These are phyloP conservation scores for Beris morrisii DNA, from an alignment of 2,888 invertebrate genomes.

Conservation along the genomic window DNA sequence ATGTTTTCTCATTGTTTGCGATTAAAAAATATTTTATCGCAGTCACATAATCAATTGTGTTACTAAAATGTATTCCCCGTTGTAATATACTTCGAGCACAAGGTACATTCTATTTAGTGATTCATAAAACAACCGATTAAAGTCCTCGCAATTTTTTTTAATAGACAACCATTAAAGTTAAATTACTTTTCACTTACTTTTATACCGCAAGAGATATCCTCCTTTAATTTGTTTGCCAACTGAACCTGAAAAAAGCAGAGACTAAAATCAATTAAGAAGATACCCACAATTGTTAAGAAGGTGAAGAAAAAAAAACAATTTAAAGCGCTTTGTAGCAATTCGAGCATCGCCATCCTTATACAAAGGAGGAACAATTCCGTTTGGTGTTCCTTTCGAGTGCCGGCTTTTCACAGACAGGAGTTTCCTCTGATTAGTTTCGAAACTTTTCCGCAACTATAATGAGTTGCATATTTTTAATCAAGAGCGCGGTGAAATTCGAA, in stretches of 20 bases:
- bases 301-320: conserved; percentile 13
- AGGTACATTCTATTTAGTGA: no score
- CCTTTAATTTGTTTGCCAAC: conserved; percentile 73
- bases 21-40: no score
- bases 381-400: conserved; percentile 6
- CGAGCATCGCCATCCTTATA: conserved; percentile 3
- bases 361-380: conserved; percentile 3
- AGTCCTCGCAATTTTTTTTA: no score
- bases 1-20: no score
- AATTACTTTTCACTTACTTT: conserved; percentile 64
- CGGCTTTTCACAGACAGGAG: background rate
- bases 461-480: conserved; percentile 17
- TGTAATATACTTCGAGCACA: no score
- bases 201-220: conserved; percentile 73
- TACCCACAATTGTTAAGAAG: conserved; percentile 6
- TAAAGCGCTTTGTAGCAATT: conserved; percentile 17
- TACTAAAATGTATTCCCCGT: no score
- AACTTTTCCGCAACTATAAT: conserved; percentile 20
- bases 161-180: no score
- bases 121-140: no score
- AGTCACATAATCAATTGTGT: no score
- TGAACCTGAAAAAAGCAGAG: conserved; percentile 57
- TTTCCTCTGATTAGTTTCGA: conserved; percentile 31
- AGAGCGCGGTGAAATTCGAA: conserved; percentile 4
- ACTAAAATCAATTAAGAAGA: conserved; percentile 14